phyloP scores from a whole-genome alignment of 1,140 invertebrate species.

The Drosophila ficusphila region DNA sequence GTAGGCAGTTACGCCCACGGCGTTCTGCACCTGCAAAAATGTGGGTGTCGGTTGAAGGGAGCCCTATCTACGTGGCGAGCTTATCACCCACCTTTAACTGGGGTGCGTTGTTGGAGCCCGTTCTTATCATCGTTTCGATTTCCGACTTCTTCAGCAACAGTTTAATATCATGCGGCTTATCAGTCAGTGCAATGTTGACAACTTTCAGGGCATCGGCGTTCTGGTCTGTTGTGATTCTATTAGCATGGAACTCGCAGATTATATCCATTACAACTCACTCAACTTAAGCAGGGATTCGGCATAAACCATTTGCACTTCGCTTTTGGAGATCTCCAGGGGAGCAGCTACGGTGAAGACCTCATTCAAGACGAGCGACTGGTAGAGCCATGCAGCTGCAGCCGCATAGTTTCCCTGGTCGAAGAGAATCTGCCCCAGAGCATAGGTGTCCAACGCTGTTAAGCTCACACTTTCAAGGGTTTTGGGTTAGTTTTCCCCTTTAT shows the following conservation, averaged over 20 bases:
- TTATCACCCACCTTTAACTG: constrained; percentile 28
- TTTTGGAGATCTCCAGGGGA: constrained; percentile 34
- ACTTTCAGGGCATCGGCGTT: constrained; percentile 60
- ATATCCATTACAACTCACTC: constrained; percentile 39
- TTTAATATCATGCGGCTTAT: constrained; percentile 62
- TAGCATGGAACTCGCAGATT: not conserved
- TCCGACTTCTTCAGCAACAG: constrained; percentile 89
- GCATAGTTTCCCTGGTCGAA: constrained; percentile 42
- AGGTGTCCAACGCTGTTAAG: constrained; percentile 40
- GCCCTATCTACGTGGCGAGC: constrained; percentile 2
- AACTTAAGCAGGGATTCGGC: constrained; percentile 55
- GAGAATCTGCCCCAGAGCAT: constrained; percentile 49
- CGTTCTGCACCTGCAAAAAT: constrained; percentile 3
- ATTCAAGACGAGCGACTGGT: constrained; percentile 23
- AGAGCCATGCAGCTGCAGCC: constrained; percentile 52
- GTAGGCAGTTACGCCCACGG: constrained; percentile 85
- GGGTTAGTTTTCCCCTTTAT: not conserved
- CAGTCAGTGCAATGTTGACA: constrained; percentile 48
- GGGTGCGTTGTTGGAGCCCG: constrained; percentile 75
- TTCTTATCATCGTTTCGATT: constrained; percentile 85
- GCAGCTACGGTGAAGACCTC: not conserved
- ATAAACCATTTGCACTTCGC: constrained; percentile 44
- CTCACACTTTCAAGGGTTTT: constrained; percentile 25
- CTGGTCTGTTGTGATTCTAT: constrained; percentile 24
- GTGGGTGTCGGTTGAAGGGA: not conserved